These are phyloP conservation scores for Grantiella picta DNA, from an alignment of 2,113 vertebrate genomes.

Conservation along the genomic window DNA sequence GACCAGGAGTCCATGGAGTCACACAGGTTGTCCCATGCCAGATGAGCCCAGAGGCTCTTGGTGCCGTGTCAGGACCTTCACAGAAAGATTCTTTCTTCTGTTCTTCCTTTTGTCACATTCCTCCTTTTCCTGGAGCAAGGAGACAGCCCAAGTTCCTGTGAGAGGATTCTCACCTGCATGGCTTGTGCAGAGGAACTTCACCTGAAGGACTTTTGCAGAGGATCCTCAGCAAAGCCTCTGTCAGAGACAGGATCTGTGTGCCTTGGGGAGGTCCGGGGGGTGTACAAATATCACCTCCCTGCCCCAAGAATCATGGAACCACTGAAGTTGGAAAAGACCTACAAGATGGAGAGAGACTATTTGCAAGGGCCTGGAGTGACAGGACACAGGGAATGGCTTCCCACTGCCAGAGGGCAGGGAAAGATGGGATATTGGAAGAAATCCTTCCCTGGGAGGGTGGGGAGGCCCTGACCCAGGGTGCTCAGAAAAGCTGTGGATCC, in stretches of 20 bases:
- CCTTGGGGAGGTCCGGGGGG: fast-evolving
- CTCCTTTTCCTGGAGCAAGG: background rate
- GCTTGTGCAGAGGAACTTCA: background rate
- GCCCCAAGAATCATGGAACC: background rate
- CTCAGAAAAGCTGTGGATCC: background rate
- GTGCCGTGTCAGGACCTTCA: background rate
- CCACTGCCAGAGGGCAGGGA: background rate
- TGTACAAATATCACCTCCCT: background rate
- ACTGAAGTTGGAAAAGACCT: background rate
- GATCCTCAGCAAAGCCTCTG: background rate
- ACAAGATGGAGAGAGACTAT: background rate
- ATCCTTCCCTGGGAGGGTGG: background rate
- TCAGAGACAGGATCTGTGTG: fast-evolving
- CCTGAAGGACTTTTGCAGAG: background rate
- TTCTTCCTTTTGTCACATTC: background rate
- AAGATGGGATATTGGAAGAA: fast-evolving
- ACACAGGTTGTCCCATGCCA: background rate
- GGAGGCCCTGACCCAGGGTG: background rate
- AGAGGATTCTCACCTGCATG: fast-evolving
- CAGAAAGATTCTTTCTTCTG: background rate
- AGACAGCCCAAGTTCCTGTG: fast-evolving
- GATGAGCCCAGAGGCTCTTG: background rate
- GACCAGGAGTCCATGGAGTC: background rate
- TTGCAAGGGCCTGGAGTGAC: background rate
- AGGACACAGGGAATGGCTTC: background rate